Evolutionary conservation across 2,797 vertebrate species (phyloP), one percentile per base, ranked within the genome.

Genomic region (Peromyscus melanophrys): DNA sequence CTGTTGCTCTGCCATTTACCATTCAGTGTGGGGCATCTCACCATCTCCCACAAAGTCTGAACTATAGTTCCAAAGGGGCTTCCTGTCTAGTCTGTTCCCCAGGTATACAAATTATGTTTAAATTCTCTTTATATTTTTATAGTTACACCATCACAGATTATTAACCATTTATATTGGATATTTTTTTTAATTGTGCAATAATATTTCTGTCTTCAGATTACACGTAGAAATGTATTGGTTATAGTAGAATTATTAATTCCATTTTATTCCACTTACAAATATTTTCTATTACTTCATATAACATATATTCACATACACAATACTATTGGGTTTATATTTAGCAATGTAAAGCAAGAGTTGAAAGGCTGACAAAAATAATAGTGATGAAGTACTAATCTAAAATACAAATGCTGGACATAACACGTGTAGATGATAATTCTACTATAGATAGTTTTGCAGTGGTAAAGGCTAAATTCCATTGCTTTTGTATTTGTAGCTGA

Each of bases 201-300:
- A 59, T 75, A 55, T 43, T 61, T 89, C 43, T 71, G 7, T 69
- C 57, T 81, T 63, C 12, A 71, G 2, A 65, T 34, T 85, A 29
- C 6, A 77, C 25, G 27, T 19, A 59, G 2, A 55, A 14, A 43
- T 19, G 37, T 0, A 89, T n/a, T 10, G 69, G 17, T 46, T 65
- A 63, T 27, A 4, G 27, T 82, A 10, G 1, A 73, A 75, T 92
- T 80, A 84, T 55, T 34, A 40, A 43, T 8, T 88, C 6, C 43
- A 73, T 61, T 55, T 61, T 49, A 78, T 55, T 85, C 91, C 46
- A 86, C 21, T 82, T 82, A 82, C 17, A 89, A 82, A 93, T 77
- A 2, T 52, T 82, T 94, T 59, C 25, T 94, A 13, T 37, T 37
- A 6, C 57, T 84, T 85, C 17, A 85, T 34, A 85, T 12, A 63